Conservation (phyloP, 2,797 vertebrate species). For the Acrossocheilus wenchowensis region DNA sequence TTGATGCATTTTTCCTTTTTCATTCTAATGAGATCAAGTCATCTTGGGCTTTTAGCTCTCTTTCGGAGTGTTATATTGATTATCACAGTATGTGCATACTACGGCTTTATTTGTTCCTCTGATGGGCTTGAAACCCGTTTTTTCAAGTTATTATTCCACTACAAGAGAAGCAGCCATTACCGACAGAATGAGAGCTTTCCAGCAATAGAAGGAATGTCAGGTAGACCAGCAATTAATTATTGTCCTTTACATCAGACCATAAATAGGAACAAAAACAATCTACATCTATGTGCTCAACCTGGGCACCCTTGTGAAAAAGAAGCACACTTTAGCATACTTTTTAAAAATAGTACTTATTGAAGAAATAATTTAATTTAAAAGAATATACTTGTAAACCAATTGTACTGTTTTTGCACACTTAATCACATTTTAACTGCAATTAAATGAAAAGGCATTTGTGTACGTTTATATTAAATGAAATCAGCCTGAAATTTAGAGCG, state of each 20-base stretch:
- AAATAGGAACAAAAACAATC: slow-evolving; percentile 6
- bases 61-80: not conserved
- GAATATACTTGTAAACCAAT: not conserved
- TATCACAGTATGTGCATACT: not conserved
- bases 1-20: not conserved
- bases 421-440: not conserved
- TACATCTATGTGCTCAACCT: not conserved
- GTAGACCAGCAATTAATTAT: not conserved
- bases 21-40: not conserved
- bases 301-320: not conserved
- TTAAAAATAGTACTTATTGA: not conserved
- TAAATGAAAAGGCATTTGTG: not conserved
- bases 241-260: slow-evolving; percentile 30
- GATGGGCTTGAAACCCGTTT: slow-evolving; percentile 14
- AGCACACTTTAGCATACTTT: not conserved
- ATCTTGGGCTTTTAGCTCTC: not conserved
- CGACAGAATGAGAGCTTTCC: not conserved
- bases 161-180: slow-evolving; percentile 14
- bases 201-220: not conserved
- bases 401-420: not conserved
- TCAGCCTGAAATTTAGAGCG: not conserved
- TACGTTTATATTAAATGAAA: not conserved
- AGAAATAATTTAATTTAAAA: not conserved
- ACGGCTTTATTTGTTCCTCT: not conserved
- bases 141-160: not conserved